Evolutionary conservation across 2,888 invertebrate species (phyloP), one percentile per base, ranked within the genome.

Genomic region (Biston betularia): DNA sequence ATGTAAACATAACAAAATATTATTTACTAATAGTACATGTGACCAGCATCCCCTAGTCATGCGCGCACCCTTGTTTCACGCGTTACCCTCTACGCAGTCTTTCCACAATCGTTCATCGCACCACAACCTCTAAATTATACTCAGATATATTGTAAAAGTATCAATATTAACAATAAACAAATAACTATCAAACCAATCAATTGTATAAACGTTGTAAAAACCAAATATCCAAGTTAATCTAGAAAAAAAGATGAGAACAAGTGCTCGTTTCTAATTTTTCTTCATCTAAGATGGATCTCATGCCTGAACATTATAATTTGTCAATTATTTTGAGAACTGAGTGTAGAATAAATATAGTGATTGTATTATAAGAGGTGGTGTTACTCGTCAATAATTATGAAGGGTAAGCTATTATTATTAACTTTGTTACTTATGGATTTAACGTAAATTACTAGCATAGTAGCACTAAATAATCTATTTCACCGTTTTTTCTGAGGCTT

Each of bases 71-170:
- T 80, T 79, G 67, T 79, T 75, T 69, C 75, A 78, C 83, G 81
- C 86, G 81, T 83, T 88, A 86, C 84, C 50, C 79, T 83, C 85
- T 83, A 87, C 90, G 88, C 92, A 93, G 92, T 93, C 84, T 79
- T 82, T 84, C 84, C 82, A 81, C 83, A 89, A 85, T 87, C 91
- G 89, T 81, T 87, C 84, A 75, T 72, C 87, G 83, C 72, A 77
- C 61, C 83, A 83, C 90, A 83, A 79, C 89, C 85, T 83, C 78
- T 81, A 70, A 80, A 80, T 80, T 38, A 77, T 75, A 76, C 70
- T 49, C 2, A 61, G 57, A 56, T 63, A 48, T 53, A 62, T 48
- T 57, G 9, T 61, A 40, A 56, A 45, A 48, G 0, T 38, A 38
- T 50, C 40, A 11, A 35, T 53, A 42, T 50, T 35, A 45, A 60